These are phyloP conservation scores for Calliphora vomitoria DNA, from an alignment of 2,888 invertebrate species.

Conservation along the genomic window DNA sequence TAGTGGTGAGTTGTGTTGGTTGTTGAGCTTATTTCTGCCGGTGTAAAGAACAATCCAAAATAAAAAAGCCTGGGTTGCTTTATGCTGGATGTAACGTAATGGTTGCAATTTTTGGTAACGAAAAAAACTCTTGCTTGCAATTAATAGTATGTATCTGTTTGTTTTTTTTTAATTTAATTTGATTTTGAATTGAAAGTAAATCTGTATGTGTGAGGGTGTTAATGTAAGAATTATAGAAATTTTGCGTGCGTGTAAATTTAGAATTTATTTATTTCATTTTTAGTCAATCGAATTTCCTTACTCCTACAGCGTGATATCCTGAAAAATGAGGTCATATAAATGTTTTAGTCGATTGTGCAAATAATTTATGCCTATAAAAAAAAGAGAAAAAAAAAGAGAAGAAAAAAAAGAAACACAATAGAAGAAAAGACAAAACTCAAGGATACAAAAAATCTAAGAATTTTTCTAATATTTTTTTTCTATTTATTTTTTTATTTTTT, in stretches of 20 bases:
- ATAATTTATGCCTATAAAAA: slow-evolving; percentile 85
- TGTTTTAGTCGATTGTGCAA: slow-evolving; percentile 85
- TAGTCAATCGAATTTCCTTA: slow-evolving; percentile 82
- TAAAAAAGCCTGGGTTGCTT: slow-evolving; percentile 38
- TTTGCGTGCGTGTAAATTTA: slow-evolving; percentile 40
- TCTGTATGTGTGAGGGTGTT: slow-evolving; percentile 11
- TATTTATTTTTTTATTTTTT: slow-evolving; percentile 13
- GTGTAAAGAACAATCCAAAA: slow-evolving; percentile 20
- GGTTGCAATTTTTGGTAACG: slow-evolving; percentile 33
- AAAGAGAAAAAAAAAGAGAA: slow-evolving; percentile 79
- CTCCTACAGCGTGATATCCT: slow-evolving; percentile 84
- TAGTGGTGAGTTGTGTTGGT: slow-evolving; percentile 18
- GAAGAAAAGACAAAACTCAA: slow-evolving; percentile 72
- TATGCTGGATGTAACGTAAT: slow-evolving; percentile 1
- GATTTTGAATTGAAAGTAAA: slow-evolving; percentile 16
- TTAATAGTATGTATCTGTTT: background rate
- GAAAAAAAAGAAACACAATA: slow-evolving; percentile 82
- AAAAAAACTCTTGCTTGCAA: slow-evolving; percentile 69
- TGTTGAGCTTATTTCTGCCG: slow-evolving; percentile 21
- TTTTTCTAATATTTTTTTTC: slow-evolving; percentile 30
- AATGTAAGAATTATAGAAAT: background rate
- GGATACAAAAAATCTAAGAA: slow-evolving; percentile 18
- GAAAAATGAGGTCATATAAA: slow-evolving; percentile 85
- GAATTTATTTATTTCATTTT: slow-evolving; percentile 69
- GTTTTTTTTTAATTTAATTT: slow-evolving; percentile 7